These are phyloP conservation scores for Eumeta japonica DNA, from an alignment of 1,140 invertebrate genomes.

Conservation along the genomic window DNA sequence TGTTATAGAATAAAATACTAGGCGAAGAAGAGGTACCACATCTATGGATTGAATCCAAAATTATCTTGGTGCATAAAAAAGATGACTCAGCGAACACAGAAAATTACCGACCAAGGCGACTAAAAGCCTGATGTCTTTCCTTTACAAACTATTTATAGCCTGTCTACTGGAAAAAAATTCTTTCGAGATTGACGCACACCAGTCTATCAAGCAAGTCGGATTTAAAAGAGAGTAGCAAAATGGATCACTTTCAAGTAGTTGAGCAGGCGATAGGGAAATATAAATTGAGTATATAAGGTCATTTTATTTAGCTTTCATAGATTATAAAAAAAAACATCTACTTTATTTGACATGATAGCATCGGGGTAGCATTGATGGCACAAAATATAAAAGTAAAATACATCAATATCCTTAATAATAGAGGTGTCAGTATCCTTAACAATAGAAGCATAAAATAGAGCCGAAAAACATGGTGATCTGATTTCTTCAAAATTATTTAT, in stretches of 20 bases:
- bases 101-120: slow-evolving; percentile 29
- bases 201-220: slow-evolving; percentile 30
- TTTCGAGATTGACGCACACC: slow-evolving; percentile 16
- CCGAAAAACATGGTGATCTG: too few species aligned
- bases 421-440: slow-evolving; percentile 10
- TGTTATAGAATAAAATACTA: slow-evolving; percentile 18
- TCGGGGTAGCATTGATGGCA: slow-evolving; percentile 12
- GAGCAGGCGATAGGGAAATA: slow-evolving; percentile 20
- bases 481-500: too few species aligned
- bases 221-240: slow-evolving; percentile 23
- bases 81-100: slow-evolving; percentile 19
- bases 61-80: slow-evolving; percentile 30
- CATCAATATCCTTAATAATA: too few species aligned
- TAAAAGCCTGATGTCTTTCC: slow-evolving; percentile 21
- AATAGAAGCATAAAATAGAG: slow-evolving; percentile 9
- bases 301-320: too few species aligned
- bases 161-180: slow-evolving; percentile 17
- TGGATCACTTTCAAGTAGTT: slow-evolving; percentile 20
- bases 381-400: slow-evolving; percentile 15
- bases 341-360: slow-evolving; percentile 11
- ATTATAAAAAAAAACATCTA: too few species aligned
- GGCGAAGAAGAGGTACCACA: slow-evolving; percentile 16
- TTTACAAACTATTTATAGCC: slow-evolving; percentile 26
- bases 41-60: slow-evolving; percentile 20
- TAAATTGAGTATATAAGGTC: slow-evolving; percentile 15